Percentiles rank a stretch among this genome's conserved stretches.
These are phyloP conservation scores for Falco naumanni DNA, from an alignment of 2,797 vertebrate genomes.

Conservation along the genomic window DNA sequence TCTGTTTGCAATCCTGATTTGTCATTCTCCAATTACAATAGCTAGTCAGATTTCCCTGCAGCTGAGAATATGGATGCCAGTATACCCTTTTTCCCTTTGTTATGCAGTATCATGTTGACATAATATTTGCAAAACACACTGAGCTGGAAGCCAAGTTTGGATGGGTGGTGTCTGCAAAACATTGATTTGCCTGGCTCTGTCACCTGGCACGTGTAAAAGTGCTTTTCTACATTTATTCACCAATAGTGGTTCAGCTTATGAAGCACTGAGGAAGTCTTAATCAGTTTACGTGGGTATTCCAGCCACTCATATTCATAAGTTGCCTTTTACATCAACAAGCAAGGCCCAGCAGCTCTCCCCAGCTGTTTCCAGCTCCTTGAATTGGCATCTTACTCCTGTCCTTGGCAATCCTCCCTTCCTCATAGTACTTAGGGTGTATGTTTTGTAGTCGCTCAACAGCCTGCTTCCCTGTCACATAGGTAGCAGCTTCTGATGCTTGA, in stretches of 20 bases:
- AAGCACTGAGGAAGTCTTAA: slow-evolving; percentile 1
- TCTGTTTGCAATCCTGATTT: slow-evolving; percentile 53
- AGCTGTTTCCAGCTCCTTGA: neutral
- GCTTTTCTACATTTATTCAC: slow-evolving; percentile 2
- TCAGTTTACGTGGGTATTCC: neutral
- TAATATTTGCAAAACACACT: neutral
- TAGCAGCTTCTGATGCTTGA: neutral
- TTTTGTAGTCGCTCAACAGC: neutral
- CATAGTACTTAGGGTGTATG: neutral
- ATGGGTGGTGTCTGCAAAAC: neutral
- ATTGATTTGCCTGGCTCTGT: slow-evolving; percentile 34
- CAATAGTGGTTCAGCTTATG: neutral
- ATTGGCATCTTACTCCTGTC: neutral
- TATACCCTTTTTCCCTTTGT: slow-evolving; percentile 21
- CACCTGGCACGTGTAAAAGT: neutral
- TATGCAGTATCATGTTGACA: neutral
- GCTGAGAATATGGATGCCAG: slow-evolving; percentile 38
- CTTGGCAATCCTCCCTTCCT: neutral
- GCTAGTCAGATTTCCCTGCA: neutral
- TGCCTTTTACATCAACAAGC: neutral
- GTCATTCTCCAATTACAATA: neutral
- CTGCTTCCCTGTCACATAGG: neutral
- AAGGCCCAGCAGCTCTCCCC: neutral
- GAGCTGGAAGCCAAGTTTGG: slow-evolving; percentile 13
- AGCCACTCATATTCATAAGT: neutral